Evolutionary conservation across 2,797 vertebrate species (phyloP), one percentile per base, ranked within the genome.

Genomic region (Cichlasoma orientale): DNA sequence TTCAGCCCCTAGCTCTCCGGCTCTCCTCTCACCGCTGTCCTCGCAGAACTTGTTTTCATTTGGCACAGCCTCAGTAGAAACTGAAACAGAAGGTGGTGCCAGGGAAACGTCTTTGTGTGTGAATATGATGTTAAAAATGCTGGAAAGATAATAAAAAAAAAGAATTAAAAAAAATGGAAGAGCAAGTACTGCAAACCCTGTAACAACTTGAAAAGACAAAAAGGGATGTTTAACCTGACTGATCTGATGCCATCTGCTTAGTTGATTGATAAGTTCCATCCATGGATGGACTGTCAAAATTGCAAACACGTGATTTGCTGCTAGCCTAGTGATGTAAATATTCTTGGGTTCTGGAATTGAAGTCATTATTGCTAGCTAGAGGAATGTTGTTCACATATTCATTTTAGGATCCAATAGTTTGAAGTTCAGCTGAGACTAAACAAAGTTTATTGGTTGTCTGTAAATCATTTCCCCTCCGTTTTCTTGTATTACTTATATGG

Each of bases 11-110:
- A 19, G 14, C 61, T 74, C 59, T 58, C 75, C 44, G 38, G 56
- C 72, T 56, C n/a, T 58, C 80, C 74, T 72, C 38, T 18, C 31
- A 56, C 18, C 4, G 56, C 72, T 56, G 18, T 58, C 80, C 72
- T 74, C 61, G 38, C 50, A 72, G 44, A 77, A 56, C 63, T 57
- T 41, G 38, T 83, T 87, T 89, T 74, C 74, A 82, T 14, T 61
- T 61, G 33, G 21, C 21, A 41, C 13, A 13, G 12, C 14, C 4
- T 44, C 41, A 44, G 72, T 74, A 82, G 72, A 82, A 78, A 75
- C 23, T 73, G 69, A 78, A 75, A 89, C 72, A 54, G 73, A 76
- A 78, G 79, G 31, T 21, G 29, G 27, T 84, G 69, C 89, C 75
- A 87, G 82, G 79, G 72, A 68, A 68, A 36, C 58, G 75, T 79